Evolutionary conservation across 2,888 invertebrate species (phyloP), one percentile per base, ranked within the genome.

Genomic region (Sphecodes monilicornis): DNA sequence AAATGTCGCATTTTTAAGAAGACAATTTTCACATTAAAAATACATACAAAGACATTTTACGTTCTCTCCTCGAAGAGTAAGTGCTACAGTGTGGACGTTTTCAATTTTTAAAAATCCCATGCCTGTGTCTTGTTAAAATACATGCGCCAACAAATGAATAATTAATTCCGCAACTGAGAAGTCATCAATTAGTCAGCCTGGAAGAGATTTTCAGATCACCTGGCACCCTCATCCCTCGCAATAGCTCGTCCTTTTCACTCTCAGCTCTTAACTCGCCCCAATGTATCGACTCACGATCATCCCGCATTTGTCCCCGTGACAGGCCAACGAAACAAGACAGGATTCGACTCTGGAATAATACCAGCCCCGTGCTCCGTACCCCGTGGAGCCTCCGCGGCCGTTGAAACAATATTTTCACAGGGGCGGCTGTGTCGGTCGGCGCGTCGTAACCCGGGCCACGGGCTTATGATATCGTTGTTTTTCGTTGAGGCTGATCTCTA

Each of bases 351-450:
- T 77, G 84, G 83, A 86, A 88, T 90, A 90, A 90, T 88, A 90
- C 77, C 80, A 43, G 76, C 26, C 82, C 54, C 69, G 72, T 64
- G 79, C 74, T 81, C 54, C 69, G 72, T 64, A 77, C 74, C 60
- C 68, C 70, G 80, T 71, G 80, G 83, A 76, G 82, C 77, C 79
- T 60, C 54, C 79, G 76, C 76, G 77, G 77, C 82, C 76, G 87
- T 90, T 92, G 89, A 90, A 91, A 92, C 88, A 92, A 92, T 92
- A 92, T 92, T 92, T 90, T 92, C 87, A 89, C 88, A 90, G 90
- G 91, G 89, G 88, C 89, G 88, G 87, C 90, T 85, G 89, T 85
- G 54, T n/a, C 54, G n/a, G 54, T 3, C 86, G 86, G 80, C 87
- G 85, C 85, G 79, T 82, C 86, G 88, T 85, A 87, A 85, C 85